Percentiles rank a stretch among this genome's conserved stretches.
Evolutionary conservation across 35 echinoderm and acorn worm genomes (phyloP).

Genomic region (Eucidaris tribuloides): DNA sequence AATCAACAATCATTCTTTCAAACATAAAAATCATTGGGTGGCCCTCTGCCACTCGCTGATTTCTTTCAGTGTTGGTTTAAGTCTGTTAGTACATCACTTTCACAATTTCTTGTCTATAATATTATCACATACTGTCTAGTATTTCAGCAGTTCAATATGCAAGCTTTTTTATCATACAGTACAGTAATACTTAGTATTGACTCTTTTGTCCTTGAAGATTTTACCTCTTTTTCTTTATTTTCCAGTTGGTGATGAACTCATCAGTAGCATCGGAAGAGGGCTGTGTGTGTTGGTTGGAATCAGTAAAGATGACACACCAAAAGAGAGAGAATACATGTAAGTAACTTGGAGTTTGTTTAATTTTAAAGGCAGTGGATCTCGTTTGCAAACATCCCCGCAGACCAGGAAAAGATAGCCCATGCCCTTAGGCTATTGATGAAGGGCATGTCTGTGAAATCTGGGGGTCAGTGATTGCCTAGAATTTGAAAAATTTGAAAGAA

Average conservation of each 20-base stretch:
- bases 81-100: not conserved
- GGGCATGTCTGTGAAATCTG: no score
- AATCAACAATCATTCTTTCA: no score
- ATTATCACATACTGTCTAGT: not conserved
- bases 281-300: conserved; percentile 96
- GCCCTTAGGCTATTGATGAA: no score
- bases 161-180: no score
- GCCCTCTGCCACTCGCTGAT: not conserved
- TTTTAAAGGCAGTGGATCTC: no score
- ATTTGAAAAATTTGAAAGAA: no score
- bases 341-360: not conserved
- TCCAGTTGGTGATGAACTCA: conserved; percentile 95
- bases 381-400: no score
- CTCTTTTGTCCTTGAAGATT: not conserved
- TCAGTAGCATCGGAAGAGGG: conserved; percentile 92
- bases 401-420: no score
- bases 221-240: not conserved
- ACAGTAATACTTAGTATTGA: not conserved
- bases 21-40: no score
- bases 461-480: no score
- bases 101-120: not conserved
- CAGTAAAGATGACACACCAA: conserved; percentile 89
- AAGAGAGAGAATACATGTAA: conserved; percentile 99
- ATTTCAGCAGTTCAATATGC: not conserved
- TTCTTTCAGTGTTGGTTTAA: not conserved